Percentiles rank a stretch among this genome's conserved stretches.
Evolutionary conservation across 2,113 vertebrate genomes (phyloP).

Genomic region (Stigmatopora nigra): DNA sequence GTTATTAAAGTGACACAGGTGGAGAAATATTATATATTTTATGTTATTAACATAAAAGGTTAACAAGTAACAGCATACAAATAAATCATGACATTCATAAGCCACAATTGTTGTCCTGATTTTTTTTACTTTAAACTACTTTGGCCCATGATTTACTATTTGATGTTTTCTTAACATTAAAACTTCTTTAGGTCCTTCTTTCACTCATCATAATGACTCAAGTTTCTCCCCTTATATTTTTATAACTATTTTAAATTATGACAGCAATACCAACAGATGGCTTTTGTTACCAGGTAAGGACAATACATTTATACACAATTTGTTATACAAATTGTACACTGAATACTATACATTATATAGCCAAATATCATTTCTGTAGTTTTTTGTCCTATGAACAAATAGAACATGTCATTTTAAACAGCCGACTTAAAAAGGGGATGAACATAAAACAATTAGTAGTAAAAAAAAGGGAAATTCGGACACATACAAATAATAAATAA

Average conservation of each 20-base stretch:
- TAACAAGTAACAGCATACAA: constrained; percentile 27
- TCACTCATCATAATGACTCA: not conserved
- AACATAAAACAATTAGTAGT: not conserved
- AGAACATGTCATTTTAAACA: not conserved
- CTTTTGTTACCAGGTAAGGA: not conserved
- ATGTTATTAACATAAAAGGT: constrained; percentile 54
- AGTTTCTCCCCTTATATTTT: not conserved
- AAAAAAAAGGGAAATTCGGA: not conserved
- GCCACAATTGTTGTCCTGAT: constrained; percentile 19
- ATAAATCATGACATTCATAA: constrained; percentile 44
- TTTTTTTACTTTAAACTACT: constrained; percentile 10
- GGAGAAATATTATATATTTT: constrained; percentile 10
- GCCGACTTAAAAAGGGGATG: not conserved
- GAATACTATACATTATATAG: not conserved
- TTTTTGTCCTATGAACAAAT: not conserved
- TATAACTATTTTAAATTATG: not conserved
- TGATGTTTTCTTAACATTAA: not conserved
- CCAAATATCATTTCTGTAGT: not conserved
- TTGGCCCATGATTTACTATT: constrained; percentile 28
- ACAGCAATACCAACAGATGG: no score
- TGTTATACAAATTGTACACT: not conserved
- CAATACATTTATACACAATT: not conserved
- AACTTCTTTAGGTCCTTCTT: not conserved
- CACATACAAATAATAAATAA: constrained; percentile 39
- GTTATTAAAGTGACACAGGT: not conserved